Base-by-base conservation (phyloP, 2,888 invertebrate species). In the Drosophila acutilabella region DNA sequence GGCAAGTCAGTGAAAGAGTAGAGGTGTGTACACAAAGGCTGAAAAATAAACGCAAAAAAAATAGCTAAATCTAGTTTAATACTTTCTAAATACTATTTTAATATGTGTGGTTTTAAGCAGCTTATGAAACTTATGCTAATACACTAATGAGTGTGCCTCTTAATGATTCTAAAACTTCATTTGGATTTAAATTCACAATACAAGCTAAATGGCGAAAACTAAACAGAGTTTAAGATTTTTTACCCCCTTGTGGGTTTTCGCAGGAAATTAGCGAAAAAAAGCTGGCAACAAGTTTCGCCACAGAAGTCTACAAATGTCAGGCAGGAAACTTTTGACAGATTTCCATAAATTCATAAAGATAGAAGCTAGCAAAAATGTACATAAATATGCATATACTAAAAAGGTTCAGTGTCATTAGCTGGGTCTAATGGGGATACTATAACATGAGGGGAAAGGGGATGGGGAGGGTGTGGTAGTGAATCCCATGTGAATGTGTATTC, bases 351-450 rank as follows among this genome's bases (percentile, higher is more conserved):
- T 44, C 20, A 26, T n/a, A 20, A 14, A 42, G 18, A 56, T 23
- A 13, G 42, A n/a, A 13, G 41, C 18, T 38, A 47, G 47, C 36
- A 42, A 52, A 41, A 40, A 26, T 26, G 33, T 41, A 30, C 44
- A 52, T 45, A 52, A 47, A 42, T 30, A 48, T 30, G 58, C 23
- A 26, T 57, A 18, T 58, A 38, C 23, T 18, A 16, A 52, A 61
- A 54, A 54, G 58, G 53, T 59, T 20, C 57, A 33, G 26, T 30
- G 51, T 74, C 74, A 65, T 74, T 74, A 65, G 61, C 70, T 26
- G 64, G 40, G 56, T 30, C 61, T 45, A 59, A 62, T 45, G 58
- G 58, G 57, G 61, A 62, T 51, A 42, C 11, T 50, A 23, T 40
- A 45, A 40, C 36, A 40, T 45, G 23, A 8, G 8, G 14, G 47